Conservation (phyloP, 2,797 vertebrate genomes). For the Ptychadena robeensis region DNA sequence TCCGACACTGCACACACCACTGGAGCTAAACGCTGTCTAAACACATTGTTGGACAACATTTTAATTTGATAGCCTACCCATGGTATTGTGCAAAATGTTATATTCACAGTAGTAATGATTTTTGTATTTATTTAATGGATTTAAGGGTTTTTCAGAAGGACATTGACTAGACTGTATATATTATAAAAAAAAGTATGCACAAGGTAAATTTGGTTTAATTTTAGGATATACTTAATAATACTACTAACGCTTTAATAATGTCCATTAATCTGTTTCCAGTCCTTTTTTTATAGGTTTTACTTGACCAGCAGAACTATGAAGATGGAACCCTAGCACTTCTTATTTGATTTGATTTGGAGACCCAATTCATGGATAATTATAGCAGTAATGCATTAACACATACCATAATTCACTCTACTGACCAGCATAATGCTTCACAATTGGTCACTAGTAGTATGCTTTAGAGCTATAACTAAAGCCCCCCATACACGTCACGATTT, state of each 20-base stretch:
- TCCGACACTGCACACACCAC: conserved; percentile 67
- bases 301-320: too few species aligned
- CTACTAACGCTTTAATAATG: neutral
- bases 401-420: too few species aligned
- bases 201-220: neutral
- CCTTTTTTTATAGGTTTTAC: too few species aligned
- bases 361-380: too few species aligned
- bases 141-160: neutral
- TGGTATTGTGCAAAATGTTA: conserved; percentile 24
- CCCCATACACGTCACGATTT: too few species aligned
- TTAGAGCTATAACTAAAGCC: too few species aligned
- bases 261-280: too few species aligned
- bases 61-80: conserved; percentile 45
- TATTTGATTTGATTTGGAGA: too few species aligned
- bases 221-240: neutral
- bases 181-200: neutral
- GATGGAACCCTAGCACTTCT: too few species aligned
- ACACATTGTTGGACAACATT: conserved; percentile 60
- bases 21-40: conserved; percentile 67
- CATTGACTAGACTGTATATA: neutral
- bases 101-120: conserved; percentile 6
- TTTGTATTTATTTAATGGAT: neutral
- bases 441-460: too few species aligned
- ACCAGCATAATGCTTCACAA: too few species aligned
- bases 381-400: too few species aligned